phyloP scores from a whole-genome alignment of 2,113 vertebrate species.

The Ceyx margarethae region DNA sequence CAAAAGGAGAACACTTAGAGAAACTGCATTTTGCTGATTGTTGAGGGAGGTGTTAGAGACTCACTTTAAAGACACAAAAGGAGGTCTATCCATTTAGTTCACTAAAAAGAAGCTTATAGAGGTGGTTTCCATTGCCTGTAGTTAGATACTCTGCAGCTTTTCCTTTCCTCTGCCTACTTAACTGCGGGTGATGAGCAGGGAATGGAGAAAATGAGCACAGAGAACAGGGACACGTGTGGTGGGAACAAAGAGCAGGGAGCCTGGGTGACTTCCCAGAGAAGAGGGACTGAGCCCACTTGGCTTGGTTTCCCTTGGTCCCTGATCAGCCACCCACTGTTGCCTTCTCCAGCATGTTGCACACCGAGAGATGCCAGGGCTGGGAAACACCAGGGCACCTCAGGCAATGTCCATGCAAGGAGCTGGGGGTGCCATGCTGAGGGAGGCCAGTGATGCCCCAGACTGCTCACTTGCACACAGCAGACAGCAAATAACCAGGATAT shows the following conservation, averaged over 20 bases:
- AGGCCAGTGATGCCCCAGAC: not conserved
- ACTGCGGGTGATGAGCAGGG: not conserved
- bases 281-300: not conserved
- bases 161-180: not conserved
- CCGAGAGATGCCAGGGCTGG: not conserved
- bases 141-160: not conserved
- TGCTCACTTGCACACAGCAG: not conserved
- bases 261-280: not conserved
- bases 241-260: not conserved
- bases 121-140: not conserved
- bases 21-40: not conserved
- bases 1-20: not conserved
- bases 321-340: not conserved
- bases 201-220: not conserved
- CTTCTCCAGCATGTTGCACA: not conserved
- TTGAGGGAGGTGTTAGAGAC: not conserved
- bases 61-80: not conserved
- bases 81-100: not conserved
- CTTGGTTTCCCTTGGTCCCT: not conserved
- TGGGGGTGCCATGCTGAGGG: not conserved
- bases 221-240: rapidly evolving
- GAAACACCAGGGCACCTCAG: rapidly evolving
- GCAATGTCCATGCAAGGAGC: not conserved
- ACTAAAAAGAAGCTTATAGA: not conserved
- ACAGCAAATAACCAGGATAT: not conserved